phyloP scores from a whole-genome alignment of 2,113 vertebrate genomes.

The Sarotherodon lohbergeri region DNA sequence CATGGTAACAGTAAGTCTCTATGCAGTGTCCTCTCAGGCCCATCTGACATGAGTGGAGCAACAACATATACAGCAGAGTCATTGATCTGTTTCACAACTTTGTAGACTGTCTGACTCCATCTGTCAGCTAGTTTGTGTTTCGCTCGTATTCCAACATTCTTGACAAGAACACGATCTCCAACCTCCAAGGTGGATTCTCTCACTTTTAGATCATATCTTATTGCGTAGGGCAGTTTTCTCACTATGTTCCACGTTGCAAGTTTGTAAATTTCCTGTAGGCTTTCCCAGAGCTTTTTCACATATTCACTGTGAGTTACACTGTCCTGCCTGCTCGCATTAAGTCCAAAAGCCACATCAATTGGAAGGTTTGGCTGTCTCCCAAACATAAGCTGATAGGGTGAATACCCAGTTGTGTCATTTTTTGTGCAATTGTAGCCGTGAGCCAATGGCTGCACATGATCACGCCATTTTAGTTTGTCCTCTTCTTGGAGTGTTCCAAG shows the following conservation, averaged over 20 bases:
- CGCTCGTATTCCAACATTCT: neutral
- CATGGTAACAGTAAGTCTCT: no score
- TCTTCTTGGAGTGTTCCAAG: neutral
- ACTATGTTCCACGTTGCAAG: neutral
- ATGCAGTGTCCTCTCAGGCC: neutral
- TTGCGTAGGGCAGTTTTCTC: accelerated
- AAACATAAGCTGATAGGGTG: neutral
- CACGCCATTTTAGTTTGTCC: accelerated
- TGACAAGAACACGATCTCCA: neutral
- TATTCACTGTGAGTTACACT: neutral
- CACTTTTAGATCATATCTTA: neutral
- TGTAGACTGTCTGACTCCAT: neutral
- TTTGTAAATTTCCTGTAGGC: neutral
- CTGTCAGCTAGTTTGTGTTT: neutral
- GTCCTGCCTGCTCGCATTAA: accelerated
- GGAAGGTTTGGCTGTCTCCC: neutral
- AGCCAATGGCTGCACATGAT: neutral
- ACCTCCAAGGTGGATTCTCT: neutral
- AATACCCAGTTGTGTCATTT: neutral
- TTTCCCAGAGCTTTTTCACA: neutral
- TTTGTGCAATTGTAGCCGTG: neutral
- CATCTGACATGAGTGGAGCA: neutral
- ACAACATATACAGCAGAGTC: neutral
- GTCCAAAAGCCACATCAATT: neutral
- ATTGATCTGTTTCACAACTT: accelerated